Base-by-base conservation (phyloP, 2,113 vertebrate species). In the Papio anubis region DNA sequence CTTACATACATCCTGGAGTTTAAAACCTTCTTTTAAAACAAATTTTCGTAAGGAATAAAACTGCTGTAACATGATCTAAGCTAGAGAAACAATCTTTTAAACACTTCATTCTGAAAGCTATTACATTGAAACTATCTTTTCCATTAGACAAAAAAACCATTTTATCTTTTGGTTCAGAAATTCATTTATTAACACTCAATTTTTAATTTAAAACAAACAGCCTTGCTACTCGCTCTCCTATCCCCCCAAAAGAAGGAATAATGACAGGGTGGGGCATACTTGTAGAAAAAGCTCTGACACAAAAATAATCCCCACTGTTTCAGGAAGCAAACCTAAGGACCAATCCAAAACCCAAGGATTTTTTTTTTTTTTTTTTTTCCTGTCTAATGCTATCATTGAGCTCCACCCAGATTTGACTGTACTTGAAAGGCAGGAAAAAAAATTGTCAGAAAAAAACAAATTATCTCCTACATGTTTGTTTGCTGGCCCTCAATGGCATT, bases 401-500 rank as follows among this genome's bases (percentile, higher is more conserved):
- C 98, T 98, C 98, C 98, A 98, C 98, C 96, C 98, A 97, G 95
- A 98, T 96, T 78, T 92, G 90, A 97, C 66, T 96, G 81, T 95
- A 98, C 84, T 94, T 95, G 61, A 88, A 83, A 88, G 94, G 90
- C 92, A 91, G 57, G 72, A 88, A 94, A 94, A 66, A 79, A 66
- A 93, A n/a, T 70, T 93, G 89, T 96, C 96, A 88, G 94, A 11
- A 55, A 79, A 84, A 93, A 79, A 97, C 87, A 98, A 98, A 98
- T 93, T 68, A 92, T 94, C 91, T 57, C 35, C 93, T 96, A 89
- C 76, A 92, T 93, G 85, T 98, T 97, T 92, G 90, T 94, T 96
- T 97, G 96, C 93, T 17, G 96, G 95, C 96, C 96, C 98, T 98
- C 98, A 97, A 83, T 75, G 91, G 97, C 88, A 97, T 97, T 98